Evolutionary conservation across 2,888 invertebrate species (phyloP).

Genomic region (Lasiommata megera): DNA sequence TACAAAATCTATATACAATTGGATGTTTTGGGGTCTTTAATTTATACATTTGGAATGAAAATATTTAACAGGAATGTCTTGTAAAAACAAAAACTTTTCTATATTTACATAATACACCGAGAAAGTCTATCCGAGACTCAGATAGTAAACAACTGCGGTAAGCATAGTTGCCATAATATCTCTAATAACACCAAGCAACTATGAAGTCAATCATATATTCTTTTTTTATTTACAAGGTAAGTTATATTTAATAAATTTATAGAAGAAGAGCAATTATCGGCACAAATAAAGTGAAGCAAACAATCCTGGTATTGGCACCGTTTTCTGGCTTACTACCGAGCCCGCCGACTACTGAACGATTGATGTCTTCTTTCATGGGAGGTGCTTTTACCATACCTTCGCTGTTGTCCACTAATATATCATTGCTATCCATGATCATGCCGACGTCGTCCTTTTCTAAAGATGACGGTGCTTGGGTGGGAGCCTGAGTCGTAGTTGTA

Average conservation of each 20-base stretch:
- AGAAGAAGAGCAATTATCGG: conserved; percentile 59
- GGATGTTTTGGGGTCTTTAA: conserved; percentile 65
- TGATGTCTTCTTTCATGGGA: conserved; percentile 60
- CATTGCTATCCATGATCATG: conserved; percentile 53
- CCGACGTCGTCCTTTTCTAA: conserved; percentile 69
- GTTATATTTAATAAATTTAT: conserved; percentile 44
- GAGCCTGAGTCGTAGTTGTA: conserved; percentile 77
- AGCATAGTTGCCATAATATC: conserved; percentile 60
- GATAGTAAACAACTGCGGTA: conserved; percentile 61
- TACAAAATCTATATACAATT: conserved; percentile 77
- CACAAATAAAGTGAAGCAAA: conserved; percentile 50
- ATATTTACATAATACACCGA: conserved; percentile 62
- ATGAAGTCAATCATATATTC: conserved; percentile 51
- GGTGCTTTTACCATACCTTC: conserved; percentile 52
- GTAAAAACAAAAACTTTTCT: conserved; percentile 54
- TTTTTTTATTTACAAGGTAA: conserved; percentile 63
- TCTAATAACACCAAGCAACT: conserved; percentile 59
- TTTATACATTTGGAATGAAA: conserved; percentile 70
- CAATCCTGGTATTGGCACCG: conserved; percentile 42
- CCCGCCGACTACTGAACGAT: conserved; percentile 59
- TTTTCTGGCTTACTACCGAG: conserved; percentile 56
- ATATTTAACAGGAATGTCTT: conserved; percentile 75
- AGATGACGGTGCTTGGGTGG: conserved; percentile 76
- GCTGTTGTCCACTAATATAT: conserved; percentile 57
- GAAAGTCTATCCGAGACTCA: conserved; percentile 39